Base-by-base conservation (phyloP, 1,140 invertebrate genomes). In the Zophobas atratus region DNA sequence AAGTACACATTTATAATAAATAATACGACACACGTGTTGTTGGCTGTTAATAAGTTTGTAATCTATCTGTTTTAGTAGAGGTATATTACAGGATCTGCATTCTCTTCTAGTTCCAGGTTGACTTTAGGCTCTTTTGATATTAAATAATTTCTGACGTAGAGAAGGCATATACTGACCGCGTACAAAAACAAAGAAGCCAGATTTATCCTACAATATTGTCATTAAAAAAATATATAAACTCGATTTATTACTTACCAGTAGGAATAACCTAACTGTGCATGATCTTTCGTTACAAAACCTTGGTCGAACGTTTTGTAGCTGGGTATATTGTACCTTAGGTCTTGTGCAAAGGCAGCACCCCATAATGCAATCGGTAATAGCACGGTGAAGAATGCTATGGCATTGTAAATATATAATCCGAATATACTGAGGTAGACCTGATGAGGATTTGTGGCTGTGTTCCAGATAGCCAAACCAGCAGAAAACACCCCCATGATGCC, bases 371-470 rank as follows among this genome's bases (percentile, higher is more conserved):
- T 36, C 6, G 72, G 34, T 32, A 77, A 35, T 33, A 77, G 34
- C 2, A 76, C 35, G 34, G 6, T 70, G n/a, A 71, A 41, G 35
- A 73, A 73, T 3, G 81, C 80, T 4, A 77, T 49, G 6, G 46
- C 73, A 20, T 80, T 77, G 46, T 77, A 81, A 70, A 80, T 77
- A 56, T 82, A 82, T n/a, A 82, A 43, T 43, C 80, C 80, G 51
- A 60, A 77, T 63, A 82, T 77, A 49, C 80, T 84, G 32, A 84
- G 76, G 53, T 71, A 79, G 38, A 78, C 78, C 71, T 84, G 63
- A 4, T 79, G 73, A 5, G 82, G 82, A 80, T 84, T 84, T 4
- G 60, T 35, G 6, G 80, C 78, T 41, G 77, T 80, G 72, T 84
- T 84, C 73, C 76, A 84, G 6, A 84, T 5, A 2, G 83, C 77